Base-by-base conservation (phyloP, 1,140 invertebrate genomes). In the Saccostrea cuccullata region DNA sequence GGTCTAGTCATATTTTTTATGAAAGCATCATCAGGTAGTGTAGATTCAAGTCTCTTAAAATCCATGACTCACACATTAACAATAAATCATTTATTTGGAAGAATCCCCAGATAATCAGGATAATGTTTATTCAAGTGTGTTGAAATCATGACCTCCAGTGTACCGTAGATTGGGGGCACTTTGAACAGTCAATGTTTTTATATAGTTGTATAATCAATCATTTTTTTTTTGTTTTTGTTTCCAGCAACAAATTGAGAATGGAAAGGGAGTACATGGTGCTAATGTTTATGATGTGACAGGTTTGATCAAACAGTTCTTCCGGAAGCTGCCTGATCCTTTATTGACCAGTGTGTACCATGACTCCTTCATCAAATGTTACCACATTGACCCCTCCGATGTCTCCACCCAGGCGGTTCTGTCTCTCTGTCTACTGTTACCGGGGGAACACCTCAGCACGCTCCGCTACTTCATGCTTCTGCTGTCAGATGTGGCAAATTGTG, bases 241-340 rank as follows among this genome's bases (percentile, higher is more conserved):
- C 60, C 92, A 95, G 95, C 92, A 92, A 91, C 89, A 93, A 55
- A 90, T 95, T 84, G 95, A 95, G 87, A 91, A 92, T 87, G 94
- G 93, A 9, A 91, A 91, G 55, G 88, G 90, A 40, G 88, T 95
- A 64, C 89, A 88, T 67, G 91, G 82, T 84, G 91, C 91, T 3
- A 96, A 97, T 94, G 96, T 97, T 0, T 96, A 97, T 91, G 98
- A 98, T 95, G 96, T 98, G 13, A 97, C 97, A 11, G 97, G 96
- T 95, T 96, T 98, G 73, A 95, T 98, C 15, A 98, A 98, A 93
- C 96, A 97, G 73, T 98, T 98, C 92, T 96, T 98, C 67, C 95
- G 97, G 83, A 96, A 97, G 91, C 94, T 98, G 55, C 97, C 97
- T 9, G 97, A 98, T 90, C 97, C 98, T 3, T 95, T 98, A 20